phyloP scores from a whole-genome alignment of 2,888 invertebrate species.

The Gari tellinella region DNA sequence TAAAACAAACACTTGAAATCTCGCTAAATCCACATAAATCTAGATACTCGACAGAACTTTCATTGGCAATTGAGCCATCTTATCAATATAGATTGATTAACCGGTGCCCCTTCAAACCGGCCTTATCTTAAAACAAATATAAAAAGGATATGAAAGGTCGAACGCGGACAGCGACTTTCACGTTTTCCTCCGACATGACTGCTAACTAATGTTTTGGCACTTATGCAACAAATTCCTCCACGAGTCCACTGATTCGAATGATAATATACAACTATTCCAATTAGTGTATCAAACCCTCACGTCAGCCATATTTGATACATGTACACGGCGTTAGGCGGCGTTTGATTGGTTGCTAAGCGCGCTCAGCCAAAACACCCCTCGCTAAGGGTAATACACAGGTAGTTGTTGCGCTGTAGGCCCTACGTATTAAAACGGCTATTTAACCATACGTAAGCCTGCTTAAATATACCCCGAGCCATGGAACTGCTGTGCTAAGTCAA shows the following conservation, averaged over 20 bases:
- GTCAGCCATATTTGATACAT: slow-evolving; percentile 64
- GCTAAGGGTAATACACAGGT: too few species aligned
- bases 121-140: not conserved
- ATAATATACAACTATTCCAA: too few species aligned
- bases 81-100: slow-evolving; percentile 3
- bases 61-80: too few species aligned
- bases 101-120: slow-evolving; percentile 24
- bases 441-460: too few species aligned
- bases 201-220: slow-evolving; percentile 9
- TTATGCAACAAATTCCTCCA: not conserved
- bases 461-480: too few species aligned
- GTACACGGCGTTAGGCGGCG: slow-evolving; percentile 57
- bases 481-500: too few species aligned
- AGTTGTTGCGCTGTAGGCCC: too few species aligned
- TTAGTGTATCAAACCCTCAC: not conserved
- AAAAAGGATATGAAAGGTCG: slow-evolving; percentile 86
- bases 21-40: too few species aligned
- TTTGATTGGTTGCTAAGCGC: slow-evolving; percentile 76
- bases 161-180: slow-evolving; percentile 86
- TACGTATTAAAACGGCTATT: too few species aligned
- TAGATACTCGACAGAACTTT: too few species aligned
- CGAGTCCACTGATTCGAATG: too few species aligned
- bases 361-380: slow-evolving; percentile 5
- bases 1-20: too few species aligned
- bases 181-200: slow-evolving; percentile 84